phyloP scores from a whole-genome alignment of 2,888 invertebrate genomes.

The Papilio demoleus region DNA sequence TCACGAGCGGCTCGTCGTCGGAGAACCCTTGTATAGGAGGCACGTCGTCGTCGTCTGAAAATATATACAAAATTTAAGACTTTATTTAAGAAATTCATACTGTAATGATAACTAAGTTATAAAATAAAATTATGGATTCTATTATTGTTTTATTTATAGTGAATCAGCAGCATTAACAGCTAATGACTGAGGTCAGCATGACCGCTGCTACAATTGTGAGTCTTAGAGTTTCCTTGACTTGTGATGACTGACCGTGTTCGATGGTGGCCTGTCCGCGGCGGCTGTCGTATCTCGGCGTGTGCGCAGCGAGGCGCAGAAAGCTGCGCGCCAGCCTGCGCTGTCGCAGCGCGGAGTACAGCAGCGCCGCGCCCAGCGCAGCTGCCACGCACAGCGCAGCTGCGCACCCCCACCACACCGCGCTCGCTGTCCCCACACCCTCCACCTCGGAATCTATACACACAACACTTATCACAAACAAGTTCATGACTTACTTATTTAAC shows the following conservation, averaged over 20 bases:
- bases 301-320: slow-evolving; percentile 87
- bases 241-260: slow-evolving; percentile 84
- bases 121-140: no score
- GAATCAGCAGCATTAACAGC: no score
- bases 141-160: no score
- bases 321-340: slow-evolving; percentile 90
- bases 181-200: no score
- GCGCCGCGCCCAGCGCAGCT: slow-evolving; percentile 78
- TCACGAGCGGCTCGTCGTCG: slow-evolving; percentile 96
- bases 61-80: slow-evolving; percentile 8
- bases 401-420: no score
- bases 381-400: no score
- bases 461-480: no score
- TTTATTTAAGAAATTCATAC: not conserved
- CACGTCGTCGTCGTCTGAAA: slow-evolving; percentile 91
- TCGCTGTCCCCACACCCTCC: no score
- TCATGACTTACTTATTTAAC: no score
- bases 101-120: not conserved
- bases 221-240: no score
- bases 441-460: no score
- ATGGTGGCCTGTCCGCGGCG: slow-evolving; percentile 94
- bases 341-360: slow-evolving; percentile 85
- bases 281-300: slow-evolving; percentile 87
- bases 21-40: slow-evolving; percentile 96
- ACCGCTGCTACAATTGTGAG: no score